Evolutionary conservation across 2,888 invertebrate species (phyloP).

Genomic region (Colostygia pectinataria): DNA sequence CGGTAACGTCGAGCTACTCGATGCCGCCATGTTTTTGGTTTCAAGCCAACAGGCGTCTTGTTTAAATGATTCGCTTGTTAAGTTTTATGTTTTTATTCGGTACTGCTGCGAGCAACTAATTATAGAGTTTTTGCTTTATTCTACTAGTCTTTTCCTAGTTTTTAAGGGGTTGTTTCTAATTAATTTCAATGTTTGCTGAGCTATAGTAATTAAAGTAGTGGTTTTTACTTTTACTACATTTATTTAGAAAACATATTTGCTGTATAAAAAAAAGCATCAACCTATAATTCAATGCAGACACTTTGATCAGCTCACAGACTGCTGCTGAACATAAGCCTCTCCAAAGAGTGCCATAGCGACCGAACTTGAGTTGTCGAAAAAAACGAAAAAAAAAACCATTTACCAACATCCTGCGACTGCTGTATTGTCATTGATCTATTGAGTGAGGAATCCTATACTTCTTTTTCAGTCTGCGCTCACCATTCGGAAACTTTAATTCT

Average conservation of each 20-base stretch:
- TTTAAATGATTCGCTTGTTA: conserved; percentile 67
- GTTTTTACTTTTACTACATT: conserved; percentile 4
- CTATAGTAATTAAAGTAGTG: conserved; percentile 17
- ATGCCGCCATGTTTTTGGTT: conserved; percentile 65
- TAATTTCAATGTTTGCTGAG: conserved; percentile 18
- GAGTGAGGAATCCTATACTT: too few species aligned
- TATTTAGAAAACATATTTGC: not conserved
- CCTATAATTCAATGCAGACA: too few species aligned
- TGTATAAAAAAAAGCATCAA: not conserved
- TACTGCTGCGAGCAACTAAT: conserved; percentile 31
- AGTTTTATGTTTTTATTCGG: conserved; percentile 55
- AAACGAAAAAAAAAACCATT: too few species aligned
- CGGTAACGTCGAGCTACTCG: conserved; percentile 47
- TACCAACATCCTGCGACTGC: too few species aligned
- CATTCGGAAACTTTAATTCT: too few species aligned
- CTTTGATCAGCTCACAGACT: too few species aligned
- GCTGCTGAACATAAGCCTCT: too few species aligned
- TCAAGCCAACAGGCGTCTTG: conserved; percentile 66
- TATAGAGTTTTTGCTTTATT: conserved; percentile 29
- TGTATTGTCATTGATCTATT: too few species aligned
- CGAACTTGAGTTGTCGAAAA: too few species aligned
- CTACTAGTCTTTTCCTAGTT: conserved; percentile 24
- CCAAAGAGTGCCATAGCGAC: too few species aligned
- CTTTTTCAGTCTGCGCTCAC: too few species aligned
- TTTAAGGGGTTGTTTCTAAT: conserved; percentile 22